Evolutionary conservation across 2,113 vertebrate species (phyloP).

Genomic region (Otolemur garnettii): DNA sequence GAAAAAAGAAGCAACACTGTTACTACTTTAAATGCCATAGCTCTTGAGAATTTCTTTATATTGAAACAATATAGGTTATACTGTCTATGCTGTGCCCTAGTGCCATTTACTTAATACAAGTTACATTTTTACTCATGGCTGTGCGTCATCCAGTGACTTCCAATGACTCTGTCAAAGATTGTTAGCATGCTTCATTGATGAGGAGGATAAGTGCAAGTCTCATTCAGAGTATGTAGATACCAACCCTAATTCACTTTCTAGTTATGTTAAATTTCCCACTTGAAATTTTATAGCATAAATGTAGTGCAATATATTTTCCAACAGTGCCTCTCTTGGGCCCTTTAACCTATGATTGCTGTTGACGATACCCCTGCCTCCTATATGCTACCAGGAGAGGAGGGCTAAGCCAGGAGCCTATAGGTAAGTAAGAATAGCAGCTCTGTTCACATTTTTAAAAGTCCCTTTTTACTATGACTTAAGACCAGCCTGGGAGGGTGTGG

Average conservation of each 20-base stretch:
- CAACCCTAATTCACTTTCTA: slow-evolving; percentile 16
- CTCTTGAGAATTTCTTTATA: neutral
- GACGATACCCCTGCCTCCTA: neutral
- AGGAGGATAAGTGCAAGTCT: neutral
- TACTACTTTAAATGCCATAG: neutral
- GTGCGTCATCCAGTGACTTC: neutral
- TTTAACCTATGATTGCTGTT: neutral
- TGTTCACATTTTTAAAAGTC: neutral
- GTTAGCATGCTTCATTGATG: neutral
- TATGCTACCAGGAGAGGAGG: neutral
- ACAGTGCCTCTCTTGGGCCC: neutral
- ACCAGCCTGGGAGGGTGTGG: neutral
- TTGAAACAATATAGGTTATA: neutral
- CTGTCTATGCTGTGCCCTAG: neutral
- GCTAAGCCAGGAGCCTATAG: neutral
- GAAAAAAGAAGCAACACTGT: neutral
- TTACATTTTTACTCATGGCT: neutral
- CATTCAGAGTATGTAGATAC: neutral
- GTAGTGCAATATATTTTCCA: neutral
- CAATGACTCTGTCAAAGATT: neutral
- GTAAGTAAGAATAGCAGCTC: neutral
- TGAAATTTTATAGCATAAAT: neutral
- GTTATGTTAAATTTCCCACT: slow-evolving; percentile 3
- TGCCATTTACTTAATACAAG: neutral
- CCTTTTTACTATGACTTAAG: neutral